A percentile compares a stretch with the other conserved stretches of the same genome.
Conservation (phyloP, 2,113 vertebrate genomes). For the Tichodroma muraria region DNA sequence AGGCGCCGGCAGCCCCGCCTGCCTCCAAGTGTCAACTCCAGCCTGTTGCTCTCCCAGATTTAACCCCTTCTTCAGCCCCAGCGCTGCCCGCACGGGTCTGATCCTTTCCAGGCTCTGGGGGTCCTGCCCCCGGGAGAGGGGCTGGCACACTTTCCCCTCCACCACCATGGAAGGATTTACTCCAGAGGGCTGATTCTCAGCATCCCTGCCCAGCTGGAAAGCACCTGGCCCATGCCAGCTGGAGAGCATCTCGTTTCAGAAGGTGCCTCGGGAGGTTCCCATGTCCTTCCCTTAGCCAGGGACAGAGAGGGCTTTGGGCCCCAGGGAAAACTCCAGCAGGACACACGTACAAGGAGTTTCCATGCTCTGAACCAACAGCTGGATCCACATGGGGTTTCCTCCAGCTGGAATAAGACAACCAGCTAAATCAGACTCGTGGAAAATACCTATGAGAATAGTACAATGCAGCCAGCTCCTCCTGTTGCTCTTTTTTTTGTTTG, state of each 20-base stretch:
- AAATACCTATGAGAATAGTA: slow-evolving; percentile 15
- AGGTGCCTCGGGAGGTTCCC: neutral
- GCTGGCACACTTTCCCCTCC: neutral
- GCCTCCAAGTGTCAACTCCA: slow-evolving; percentile 67
- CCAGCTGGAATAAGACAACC: neutral
- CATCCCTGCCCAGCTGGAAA: neutral
- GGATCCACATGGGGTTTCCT: neutral
- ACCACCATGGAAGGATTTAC: neutral
- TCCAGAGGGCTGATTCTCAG: neutral
- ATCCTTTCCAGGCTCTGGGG: neutral
- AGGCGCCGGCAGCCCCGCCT: slow-evolving; percentile 70
- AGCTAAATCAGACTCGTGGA: neutral
- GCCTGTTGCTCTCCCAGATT: neutral
- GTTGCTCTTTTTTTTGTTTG: neutral
- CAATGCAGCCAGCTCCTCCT: neutral
- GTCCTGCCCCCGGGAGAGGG: neutral
- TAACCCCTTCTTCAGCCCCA: slow-evolving; percentile 50
- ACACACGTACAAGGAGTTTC: neutral
- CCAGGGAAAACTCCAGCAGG: neutral
- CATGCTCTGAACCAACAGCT: neutral
- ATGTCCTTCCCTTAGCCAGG: neutral
- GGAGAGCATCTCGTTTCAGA: neutral
- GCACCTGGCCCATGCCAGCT: neutral
- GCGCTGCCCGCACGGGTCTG: neutral
- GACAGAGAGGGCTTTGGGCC: neutral